Evolutionary conservation across 1,140 invertebrate species (phyloP).

Genomic region (Calliphora vicina): DNA sequence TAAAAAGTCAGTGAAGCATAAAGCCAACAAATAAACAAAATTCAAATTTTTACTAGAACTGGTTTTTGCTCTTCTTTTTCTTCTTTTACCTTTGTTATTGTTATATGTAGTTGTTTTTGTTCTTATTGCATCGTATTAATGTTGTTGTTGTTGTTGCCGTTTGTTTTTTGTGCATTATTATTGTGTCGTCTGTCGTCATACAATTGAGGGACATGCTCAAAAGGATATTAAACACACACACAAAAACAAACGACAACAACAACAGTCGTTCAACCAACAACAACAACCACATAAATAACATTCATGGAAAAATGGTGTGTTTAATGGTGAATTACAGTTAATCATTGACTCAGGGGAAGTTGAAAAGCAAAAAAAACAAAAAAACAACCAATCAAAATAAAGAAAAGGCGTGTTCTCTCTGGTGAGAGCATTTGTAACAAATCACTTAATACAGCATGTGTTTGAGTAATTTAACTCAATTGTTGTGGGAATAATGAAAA

Average conservation of each 20-base stretch:
- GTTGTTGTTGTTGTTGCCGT: neutral
- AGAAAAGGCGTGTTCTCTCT: neutral
- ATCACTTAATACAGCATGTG: neutral
- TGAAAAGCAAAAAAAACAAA: neutral
- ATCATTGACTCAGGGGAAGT: neutral
- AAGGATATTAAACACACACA: conserved; percentile 2
- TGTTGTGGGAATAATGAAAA: neutral
- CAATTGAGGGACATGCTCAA: neutral
- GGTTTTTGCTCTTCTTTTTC: neutral
- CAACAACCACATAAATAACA: no score
- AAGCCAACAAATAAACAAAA: conserved; percentile 33
- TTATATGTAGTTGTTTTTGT: neutral
- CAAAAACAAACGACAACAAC: neutral
- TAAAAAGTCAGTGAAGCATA: conserved; percentile 11
- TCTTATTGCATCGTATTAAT: neutral
- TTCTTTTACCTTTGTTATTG: neutral
- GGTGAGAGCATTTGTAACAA: neutral
- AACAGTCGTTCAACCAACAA: no score
- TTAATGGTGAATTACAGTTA: neutral
- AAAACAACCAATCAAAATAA: neutral
- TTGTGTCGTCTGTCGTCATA: neutral
- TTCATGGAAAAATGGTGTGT: neutral
- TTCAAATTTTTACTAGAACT: conserved; percentile 13
- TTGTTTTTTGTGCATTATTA: neutral
- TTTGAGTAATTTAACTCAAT: neutral